A percentile compares a stretch with the other conserved stretches of the same genome.
These are phyloP conservation scores for Oscheius sp. DNA, from an alignment of 2,888 invertebrate species.

Conservation along the genomic window DNA sequence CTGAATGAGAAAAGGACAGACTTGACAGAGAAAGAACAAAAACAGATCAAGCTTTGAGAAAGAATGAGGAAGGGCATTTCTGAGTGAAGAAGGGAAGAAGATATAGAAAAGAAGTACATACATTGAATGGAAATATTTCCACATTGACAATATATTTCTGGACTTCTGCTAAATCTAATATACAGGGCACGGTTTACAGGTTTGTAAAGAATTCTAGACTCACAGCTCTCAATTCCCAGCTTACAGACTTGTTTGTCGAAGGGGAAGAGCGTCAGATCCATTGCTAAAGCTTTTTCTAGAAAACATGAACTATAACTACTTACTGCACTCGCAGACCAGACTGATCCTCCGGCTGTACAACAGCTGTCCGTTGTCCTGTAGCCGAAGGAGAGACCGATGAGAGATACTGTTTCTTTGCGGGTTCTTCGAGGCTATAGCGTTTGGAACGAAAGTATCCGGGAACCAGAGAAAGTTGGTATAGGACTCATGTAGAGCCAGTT, in stretches of 20 bases:
- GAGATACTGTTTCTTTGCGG: constrained; percentile 70
- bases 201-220: constrained; percentile 33
- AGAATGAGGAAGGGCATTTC: not conserved
- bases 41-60: not conserved
- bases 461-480: constrained; percentile 71
- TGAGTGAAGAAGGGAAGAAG: not conserved
- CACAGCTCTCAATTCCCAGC: constrained; percentile 71
- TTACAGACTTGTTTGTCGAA: constrained; percentile 72
- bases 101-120: too few relatives aligned
- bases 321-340: constrained; percentile 67
- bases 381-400: constrained; percentile 64
- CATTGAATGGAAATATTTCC: too few relatives aligned
- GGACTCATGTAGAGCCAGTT: constrained; percentile 69
- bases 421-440: constrained; percentile 72
- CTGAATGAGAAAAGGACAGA: too few relatives aligned
- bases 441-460: constrained; percentile 70
- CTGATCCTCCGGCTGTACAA: constrained; percentile 68
- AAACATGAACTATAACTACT: constrained; percentile 20
- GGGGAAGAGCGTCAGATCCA: constrained; percentile 67
- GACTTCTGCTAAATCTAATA: too few relatives aligned
- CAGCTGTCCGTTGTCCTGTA: constrained; percentile 61
- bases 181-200: too few relatives aligned
- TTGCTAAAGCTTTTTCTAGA: constrained; percentile 43
- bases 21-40: too few relatives aligned
- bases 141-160: too few relatives aligned